Conservation (phyloP, 64 coral and sea anemone species). For the Astreopora myriophthalma region DNA sequence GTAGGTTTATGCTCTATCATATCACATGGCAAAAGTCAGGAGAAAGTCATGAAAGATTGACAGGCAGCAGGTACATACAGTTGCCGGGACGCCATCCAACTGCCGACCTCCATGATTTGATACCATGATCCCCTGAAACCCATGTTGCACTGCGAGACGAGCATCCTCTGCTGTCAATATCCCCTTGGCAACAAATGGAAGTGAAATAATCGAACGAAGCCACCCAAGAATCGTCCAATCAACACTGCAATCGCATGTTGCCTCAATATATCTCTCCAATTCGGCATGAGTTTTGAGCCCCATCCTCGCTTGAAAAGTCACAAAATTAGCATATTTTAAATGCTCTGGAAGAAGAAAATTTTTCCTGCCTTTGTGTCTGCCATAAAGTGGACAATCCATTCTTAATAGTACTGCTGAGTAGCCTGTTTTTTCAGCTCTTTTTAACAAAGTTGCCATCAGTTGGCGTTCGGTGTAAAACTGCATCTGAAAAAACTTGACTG, state of each 20-base stretch:
- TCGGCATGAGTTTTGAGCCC: background rate
- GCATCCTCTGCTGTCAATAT: slow-evolving; percentile 74
- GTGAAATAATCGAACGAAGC: slow-evolving; percentile 29
- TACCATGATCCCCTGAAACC: slow-evolving; percentile 51
- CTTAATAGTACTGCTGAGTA: background rate
- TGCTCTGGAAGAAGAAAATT: background rate
- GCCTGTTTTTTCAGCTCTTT: slow-evolving; percentile 13
- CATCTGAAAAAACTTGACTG: slow-evolving; percentile 19
- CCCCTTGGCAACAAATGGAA: slow-evolving; percentile 71
- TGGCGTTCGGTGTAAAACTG: slow-evolving; percentile 31
- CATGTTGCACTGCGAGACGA: slow-evolving; percentile 58
- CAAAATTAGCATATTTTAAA: slow-evolving; percentile 29
- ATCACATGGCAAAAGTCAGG: too few relatives aligned
- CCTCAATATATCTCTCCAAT: background rate
- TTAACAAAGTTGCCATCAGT: background rate
- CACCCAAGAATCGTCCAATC: slow-evolving; percentile 49
- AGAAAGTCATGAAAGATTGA: too few relatives aligned
- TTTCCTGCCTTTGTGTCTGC: background rate
- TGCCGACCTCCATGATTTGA: slow-evolving; percentile 76
- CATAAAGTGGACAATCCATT: background rate
- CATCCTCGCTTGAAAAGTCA: background rate
- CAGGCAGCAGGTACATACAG: background rate
- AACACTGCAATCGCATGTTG: background rate
- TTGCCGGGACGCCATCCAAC: slow-evolving; percentile 48
- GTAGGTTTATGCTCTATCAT: too few relatives aligned